Conservation (phyloP, 37 sponge, comb jelly and placozoan species). For the Eunapius fragilis region DNA sequence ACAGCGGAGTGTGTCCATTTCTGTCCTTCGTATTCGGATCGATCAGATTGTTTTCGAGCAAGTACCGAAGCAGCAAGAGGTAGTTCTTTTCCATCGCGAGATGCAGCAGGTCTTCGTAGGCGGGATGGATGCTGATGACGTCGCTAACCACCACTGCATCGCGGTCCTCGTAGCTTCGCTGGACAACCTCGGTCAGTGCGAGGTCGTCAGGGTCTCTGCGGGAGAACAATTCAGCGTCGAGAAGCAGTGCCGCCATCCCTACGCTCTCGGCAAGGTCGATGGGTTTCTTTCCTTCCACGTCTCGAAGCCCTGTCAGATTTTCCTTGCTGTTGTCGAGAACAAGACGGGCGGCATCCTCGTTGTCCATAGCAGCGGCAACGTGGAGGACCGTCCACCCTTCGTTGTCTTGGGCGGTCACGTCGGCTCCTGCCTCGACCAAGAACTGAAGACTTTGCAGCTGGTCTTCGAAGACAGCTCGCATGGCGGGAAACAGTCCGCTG, state of each 20-base stretch:
- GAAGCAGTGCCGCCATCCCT: constrained; percentile 62
- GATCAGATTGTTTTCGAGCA: constrained; percentile 3
- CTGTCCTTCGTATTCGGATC: not conserved
- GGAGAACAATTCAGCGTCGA: constrained; percentile 47
- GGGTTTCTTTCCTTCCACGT: constrained; percentile 64
- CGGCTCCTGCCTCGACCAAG: constrained; percentile 59
- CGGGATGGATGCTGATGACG: not conserved
- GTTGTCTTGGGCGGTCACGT: constrained; percentile 42
- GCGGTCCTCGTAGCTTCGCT: not conserved
- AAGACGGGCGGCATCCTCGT: constrained; percentile 57
- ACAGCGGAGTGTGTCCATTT: constrained; percentile 13
- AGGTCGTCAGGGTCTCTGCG: not conserved
- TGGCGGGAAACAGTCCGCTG: constrained; percentile 53
- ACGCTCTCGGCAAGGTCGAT: constrained; percentile 67
- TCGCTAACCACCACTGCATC: not conserved
- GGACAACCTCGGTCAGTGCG: not conserved
- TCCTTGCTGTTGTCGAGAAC: constrained; percentile 17
- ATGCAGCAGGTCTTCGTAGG: not conserved
- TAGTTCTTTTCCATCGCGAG: constrained; percentile 15
- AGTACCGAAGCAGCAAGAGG: not conserved
- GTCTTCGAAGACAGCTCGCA: constrained; percentile 69
- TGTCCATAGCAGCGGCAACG: constrained; percentile 72
- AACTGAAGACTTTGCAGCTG: constrained; percentile 44
- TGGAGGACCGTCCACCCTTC: constrained; percentile 77
- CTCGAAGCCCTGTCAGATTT: constrained; percentile 25